These are phyloP conservation scores for Halichoeres trimaculatus DNA, from an alignment of 2,113 vertebrate species.

Conservation along the genomic window DNA sequence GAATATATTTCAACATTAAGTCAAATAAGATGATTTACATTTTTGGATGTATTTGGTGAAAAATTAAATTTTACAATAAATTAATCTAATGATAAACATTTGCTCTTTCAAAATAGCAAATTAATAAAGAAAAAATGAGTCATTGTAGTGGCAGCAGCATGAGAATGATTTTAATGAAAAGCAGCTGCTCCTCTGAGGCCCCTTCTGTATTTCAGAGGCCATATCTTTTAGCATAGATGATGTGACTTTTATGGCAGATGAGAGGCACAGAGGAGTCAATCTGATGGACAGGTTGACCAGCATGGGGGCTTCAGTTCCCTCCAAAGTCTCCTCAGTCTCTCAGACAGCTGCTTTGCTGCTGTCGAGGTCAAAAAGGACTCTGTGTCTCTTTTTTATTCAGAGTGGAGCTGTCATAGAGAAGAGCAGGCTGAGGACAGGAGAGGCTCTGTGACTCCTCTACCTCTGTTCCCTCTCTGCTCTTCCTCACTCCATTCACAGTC, in stretches of 20 bases:
- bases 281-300: too few species aligned
- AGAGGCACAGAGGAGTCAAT: constrained; percentile 37
- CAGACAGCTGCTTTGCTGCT: constrained; percentile 42
- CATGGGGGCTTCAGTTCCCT: not conserved
- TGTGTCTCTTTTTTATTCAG: too few species aligned
- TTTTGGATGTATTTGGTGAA: constrained; percentile 38
- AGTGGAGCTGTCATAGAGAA: too few species aligned
- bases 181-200: constrained; percentile 41
- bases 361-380: constrained; percentile 75
- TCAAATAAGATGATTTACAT: constrained; percentile 42
- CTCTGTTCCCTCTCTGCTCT: too few species aligned
- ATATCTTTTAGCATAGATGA: constrained; percentile 42
- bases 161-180: constrained; percentile 42
- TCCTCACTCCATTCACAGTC: too few species aligned
- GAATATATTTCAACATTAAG: too few species aligned
- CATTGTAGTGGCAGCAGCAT: constrained; percentile 26
- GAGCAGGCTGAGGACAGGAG: too few species aligned
- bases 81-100: constrained; percentile 57
- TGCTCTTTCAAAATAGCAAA: constrained; percentile 60
- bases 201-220: constrained; percentile 21
- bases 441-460: too few species aligned
- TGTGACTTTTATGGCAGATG: constrained; percentile 39
- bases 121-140: constrained; percentile 46
- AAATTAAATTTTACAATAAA: constrained; percentile 54
- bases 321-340: constrained; percentile 30